phyloP scores from a whole-genome alignment of 1,140 invertebrate species.

The Drosophila neocordata region DNA sequence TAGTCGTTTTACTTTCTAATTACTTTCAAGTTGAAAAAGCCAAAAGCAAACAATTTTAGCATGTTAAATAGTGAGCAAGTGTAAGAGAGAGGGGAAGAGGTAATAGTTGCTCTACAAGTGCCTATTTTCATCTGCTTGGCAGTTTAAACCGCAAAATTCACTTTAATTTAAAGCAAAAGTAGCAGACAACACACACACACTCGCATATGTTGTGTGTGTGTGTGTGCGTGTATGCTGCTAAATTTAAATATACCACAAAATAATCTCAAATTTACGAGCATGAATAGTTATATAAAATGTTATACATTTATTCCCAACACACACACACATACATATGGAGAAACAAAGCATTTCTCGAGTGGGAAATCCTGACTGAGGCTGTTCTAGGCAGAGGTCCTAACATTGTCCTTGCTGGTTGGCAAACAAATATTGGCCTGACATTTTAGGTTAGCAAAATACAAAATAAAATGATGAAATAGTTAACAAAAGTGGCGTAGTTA shows the following conservation, averaged over 20 bases:
- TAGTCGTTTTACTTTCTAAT: conserved; percentile 75
- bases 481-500: conserved; percentile 31
- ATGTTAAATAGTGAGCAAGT: no score
- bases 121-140: conserved; percentile 43
- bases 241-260: conserved; percentile 72
- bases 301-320: conserved; percentile 68
- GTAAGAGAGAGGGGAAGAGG: neutral
- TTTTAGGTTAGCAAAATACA: conserved; percentile 39
- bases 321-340: conserved; percentile 17
- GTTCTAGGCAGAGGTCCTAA: conserved; percentile 16
- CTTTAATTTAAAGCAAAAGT: conserved; percentile 50
- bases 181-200: conserved; percentile 18
- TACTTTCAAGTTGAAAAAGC: conserved; percentile 71
- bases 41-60: conserved; percentile 33
- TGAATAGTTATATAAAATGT: conserved; percentile 71
- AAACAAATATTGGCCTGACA: conserved; percentile 43
- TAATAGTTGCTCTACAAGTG: conserved; percentile 48
- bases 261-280: conserved; percentile 76
- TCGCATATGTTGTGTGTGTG: conserved; percentile 10
- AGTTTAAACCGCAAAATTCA: conserved; percentile 58
- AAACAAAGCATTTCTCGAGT: neutral
- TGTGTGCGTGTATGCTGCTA: conserved; percentile 37
- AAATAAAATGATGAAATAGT: conserved; percentile 25
- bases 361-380: neutral
- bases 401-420: conserved; percentile 14